Conservation (phyloP, 1,140 invertebrate species). For the Pseudomyrmex cubaensis region DNA sequence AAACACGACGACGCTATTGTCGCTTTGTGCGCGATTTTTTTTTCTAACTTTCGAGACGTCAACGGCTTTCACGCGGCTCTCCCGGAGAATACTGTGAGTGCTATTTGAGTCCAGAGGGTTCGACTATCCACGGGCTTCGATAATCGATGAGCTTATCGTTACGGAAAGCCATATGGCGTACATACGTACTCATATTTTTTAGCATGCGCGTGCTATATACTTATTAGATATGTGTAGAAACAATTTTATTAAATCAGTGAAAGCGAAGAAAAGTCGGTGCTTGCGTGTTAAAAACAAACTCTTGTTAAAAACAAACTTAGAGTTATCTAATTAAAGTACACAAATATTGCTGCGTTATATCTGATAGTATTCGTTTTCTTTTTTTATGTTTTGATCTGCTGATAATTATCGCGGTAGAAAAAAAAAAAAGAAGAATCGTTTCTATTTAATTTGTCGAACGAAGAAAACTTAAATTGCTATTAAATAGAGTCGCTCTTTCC, state of each 20-base stretch:
- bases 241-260: not conserved
- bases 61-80: conserved; percentile 15
- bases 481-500: too few species aligned
- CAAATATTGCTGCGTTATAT: too few species aligned
- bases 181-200: not conserved
- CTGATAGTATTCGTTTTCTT: too few species aligned
- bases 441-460: not conserved
- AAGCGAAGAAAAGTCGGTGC: not conserved
- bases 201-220: not conserved
- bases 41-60: not conserved
- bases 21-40: not conserved
- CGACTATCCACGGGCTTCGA: conserved; percentile 73
- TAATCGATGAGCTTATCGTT: conserved; percentile 78
- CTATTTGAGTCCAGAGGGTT: conserved; percentile 37
- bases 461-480: conserved; percentile 31
- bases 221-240: not conserved
- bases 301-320: not conserved
- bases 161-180: not conserved
- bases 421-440: not conserved
- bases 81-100: conserved; percentile 21
- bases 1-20: not conserved
- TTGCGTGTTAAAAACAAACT: not conserved
- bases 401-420: too few species aligned
- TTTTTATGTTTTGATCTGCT: too few species aligned
- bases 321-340: too few species aligned